These are phyloP conservation scores for Andrena hattorfiana DNA, from an alignment of 2,888 invertebrate species.

Conservation along the genomic window DNA sequence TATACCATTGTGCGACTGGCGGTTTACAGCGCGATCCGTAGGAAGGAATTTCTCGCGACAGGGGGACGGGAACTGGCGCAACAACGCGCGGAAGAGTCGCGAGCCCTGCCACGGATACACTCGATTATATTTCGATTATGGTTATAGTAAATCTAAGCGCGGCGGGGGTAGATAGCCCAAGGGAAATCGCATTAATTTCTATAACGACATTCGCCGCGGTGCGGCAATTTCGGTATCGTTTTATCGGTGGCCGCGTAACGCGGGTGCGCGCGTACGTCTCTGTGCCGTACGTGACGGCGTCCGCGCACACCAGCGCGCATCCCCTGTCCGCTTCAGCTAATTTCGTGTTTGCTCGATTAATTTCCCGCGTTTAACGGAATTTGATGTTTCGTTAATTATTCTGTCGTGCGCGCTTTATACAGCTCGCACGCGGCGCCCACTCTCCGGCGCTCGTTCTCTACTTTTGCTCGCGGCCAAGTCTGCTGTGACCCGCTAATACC, in stretches of 20 bases:
- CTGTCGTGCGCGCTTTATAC: constrained; percentile 75
- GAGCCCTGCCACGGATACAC: constrained; percentile 37
- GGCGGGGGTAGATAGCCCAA: constrained; percentile 55
- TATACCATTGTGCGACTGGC: constrained; percentile 1
- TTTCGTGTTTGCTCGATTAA: constrained; percentile 83
- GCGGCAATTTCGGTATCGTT: constrained; percentile 71
- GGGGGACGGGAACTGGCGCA: too few species aligned
- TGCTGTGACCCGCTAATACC: constrained; percentile 39
- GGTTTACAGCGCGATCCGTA: constrained; percentile 3
- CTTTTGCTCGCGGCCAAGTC: constrained; percentile 37
- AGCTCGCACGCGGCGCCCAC: constrained; percentile 51
- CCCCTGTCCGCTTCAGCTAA: constrained; percentile 76
- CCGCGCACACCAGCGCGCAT: constrained; percentile 34
- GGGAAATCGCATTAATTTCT: constrained; percentile 81
- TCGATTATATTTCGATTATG: constrained; percentile 68
- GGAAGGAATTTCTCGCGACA: constrained; percentile 35
- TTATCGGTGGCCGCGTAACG: constrained; percentile 66
- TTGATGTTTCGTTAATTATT: constrained; percentile 83
- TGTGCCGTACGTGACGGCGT: constrained; percentile 17
- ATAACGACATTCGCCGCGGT: constrained; percentile 79
- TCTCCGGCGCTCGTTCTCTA: constrained; percentile 28
- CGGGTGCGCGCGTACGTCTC: constrained; percentile 32
- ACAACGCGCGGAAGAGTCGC: constrained; percentile 3
- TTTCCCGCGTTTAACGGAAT: constrained; percentile 81
- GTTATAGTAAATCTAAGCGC: constrained; percentile 66